phyloP scores from a whole-genome alignment of 2,797 vertebrate genomes.

The Mormyrops boulengeri region DNA sequence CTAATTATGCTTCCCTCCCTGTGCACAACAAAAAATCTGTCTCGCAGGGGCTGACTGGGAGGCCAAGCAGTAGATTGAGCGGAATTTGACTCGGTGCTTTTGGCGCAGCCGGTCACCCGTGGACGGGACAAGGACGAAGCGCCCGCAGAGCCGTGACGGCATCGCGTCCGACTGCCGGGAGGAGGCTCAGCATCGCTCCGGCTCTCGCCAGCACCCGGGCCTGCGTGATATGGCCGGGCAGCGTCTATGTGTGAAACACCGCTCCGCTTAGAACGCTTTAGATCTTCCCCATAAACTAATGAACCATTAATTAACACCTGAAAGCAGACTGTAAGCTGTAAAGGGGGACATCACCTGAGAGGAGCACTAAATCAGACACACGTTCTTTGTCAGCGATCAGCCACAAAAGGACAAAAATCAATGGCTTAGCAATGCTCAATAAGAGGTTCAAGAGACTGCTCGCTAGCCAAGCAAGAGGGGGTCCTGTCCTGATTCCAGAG shows the following conservation, averaged over 20 bases:
- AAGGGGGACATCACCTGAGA: not conserved
- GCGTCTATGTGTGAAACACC: not conserved
- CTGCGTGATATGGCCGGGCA: not conserved
- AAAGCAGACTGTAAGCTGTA: not conserved
- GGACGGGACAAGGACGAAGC: not conserved
- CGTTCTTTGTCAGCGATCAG: not conserved
- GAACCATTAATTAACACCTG: not conserved
- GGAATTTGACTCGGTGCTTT: not conserved
- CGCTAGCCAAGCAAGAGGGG: not conserved
- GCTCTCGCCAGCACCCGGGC: not conserved
- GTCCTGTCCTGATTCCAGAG: not conserved
- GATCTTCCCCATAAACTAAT: not conserved
- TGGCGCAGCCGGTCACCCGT: not conserved
- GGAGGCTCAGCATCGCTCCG: not conserved
- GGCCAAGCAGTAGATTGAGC: not conserved
- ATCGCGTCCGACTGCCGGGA: not conserved
- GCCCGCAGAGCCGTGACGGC: not conserved
- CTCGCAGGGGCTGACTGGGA: not conserved
- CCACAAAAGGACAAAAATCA: not conserved
- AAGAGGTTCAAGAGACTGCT: not conserved
- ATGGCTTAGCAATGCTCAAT: not conserved
- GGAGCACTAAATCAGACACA: not conserved
- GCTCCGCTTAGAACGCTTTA: not conserved
- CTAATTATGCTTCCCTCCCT: constrained; percentile 54
- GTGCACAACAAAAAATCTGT: constrained; percentile 45